A percentile compares a stretch with the other conserved stretches of the same genome.
Conservation (phyloP, 2,797 vertebrate genomes). For the Buphagus erythrorhynchus region DNA sequence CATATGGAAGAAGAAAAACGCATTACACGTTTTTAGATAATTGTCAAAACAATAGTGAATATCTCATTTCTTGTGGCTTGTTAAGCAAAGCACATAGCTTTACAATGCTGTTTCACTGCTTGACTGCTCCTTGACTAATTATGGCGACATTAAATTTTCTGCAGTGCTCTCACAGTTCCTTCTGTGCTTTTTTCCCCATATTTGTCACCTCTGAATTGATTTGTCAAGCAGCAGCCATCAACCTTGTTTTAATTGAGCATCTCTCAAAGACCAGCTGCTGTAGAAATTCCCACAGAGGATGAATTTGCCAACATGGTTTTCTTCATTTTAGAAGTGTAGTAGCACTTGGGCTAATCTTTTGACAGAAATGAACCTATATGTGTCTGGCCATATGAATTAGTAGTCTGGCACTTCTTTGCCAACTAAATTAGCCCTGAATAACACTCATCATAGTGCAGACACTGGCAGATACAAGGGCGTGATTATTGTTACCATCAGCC, state of each 20-base stretch:
- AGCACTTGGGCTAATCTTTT: background rate
- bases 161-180: background rate
- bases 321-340: background rate
- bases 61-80: background rate
- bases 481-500: background rate
- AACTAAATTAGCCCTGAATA: background rate
- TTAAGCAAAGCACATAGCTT: background rate
- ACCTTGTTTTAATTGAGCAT: background rate
- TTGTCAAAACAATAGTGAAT: background rate
- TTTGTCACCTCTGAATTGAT: conserved; percentile 43
- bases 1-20: background rate
- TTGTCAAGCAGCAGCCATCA: conserved; percentile 30
- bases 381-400: conserved; percentile 14
- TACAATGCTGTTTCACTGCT: background rate
- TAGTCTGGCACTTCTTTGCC: background rate
- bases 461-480: background rate
- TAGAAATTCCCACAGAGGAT: conserved; percentile 19
- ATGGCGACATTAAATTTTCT: background rate
- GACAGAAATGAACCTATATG: background rate
- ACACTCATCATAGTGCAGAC: background rate
- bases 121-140: background rate
- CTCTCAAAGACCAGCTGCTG: conserved; percentile 23
- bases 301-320: background rate
- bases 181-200: background rate
- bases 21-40: background rate